Conservation (phyloP, 1,140 invertebrate genomes). For the Lanistes nyassanus region DNA sequence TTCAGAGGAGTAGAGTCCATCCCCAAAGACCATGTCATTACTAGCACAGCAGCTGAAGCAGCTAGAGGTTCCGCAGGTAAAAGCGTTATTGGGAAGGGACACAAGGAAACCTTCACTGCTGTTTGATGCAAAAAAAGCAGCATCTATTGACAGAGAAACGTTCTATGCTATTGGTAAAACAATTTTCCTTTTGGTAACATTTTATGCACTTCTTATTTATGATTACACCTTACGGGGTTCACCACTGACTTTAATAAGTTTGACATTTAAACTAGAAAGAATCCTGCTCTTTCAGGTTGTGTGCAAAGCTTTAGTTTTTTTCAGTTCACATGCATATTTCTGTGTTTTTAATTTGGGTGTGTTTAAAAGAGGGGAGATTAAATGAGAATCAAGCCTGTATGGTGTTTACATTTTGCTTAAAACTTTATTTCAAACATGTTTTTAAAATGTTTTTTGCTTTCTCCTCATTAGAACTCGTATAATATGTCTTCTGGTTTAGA, state of each 20-base stretch:
- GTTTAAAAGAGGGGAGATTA: too few relatives aligned
- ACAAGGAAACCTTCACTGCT: constrained; percentile 81
- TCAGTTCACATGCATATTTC: too few relatives aligned
- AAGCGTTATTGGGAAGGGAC: constrained; percentile 72
- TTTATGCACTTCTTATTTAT: background rate
- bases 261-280: background rate
- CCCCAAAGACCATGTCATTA: constrained; percentile 72
- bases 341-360: too few relatives aligned
- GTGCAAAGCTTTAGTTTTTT: too few relatives aligned
- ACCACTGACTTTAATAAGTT: background rate
- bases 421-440: too few relatives aligned
- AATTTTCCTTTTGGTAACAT: background rate
- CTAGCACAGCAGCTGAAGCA: constrained; percentile 85
- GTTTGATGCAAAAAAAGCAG: constrained; percentile 89
- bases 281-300: too few relatives aligned
- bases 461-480: background rate
- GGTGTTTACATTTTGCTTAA: too few relatives aligned
- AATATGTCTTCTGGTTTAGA: too few relatives aligned
- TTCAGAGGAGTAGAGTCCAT: background rate
- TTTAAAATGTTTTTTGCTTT: background rate
- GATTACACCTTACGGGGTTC: background rate
- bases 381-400: too few relatives aligned
- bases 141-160: constrained; percentile 81
- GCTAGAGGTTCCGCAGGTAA: constrained; percentile 82
- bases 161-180: constrained; percentile 84